Evolutionary conservation across 2,797 vertebrate species (phyloP).

Genomic region (Brachyrhaphis roseni): DNA sequence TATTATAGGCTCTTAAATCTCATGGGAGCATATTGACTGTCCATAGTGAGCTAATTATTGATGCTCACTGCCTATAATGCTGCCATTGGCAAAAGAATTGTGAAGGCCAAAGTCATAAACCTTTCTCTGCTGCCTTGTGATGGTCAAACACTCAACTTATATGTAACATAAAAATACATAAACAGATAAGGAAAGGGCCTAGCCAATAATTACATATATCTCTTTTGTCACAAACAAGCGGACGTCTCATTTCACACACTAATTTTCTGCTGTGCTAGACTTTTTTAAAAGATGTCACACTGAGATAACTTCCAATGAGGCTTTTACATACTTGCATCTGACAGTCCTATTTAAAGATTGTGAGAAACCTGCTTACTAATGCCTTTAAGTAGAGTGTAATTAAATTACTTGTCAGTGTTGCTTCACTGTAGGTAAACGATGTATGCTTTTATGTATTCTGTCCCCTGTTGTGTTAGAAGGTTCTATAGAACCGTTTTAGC

Average conservation of each 20-base stretch:
- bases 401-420: background rate
- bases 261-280: constrained; percentile 60
- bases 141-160: constrained; percentile 20
- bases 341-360: constrained; percentile 51
- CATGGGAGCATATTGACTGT: constrained; percentile 69
- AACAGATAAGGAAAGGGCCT: background rate
- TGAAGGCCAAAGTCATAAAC: constrained; percentile 58
- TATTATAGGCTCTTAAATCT: constrained; percentile 77
- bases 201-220: constrained; percentile 1
- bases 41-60: constrained; percentile 81
- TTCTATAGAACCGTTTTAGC: background rate
- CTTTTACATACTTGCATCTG: constrained; percentile 50
- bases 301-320: constrained; percentile 64
- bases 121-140: constrained; percentile 37
- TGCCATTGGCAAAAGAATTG: constrained; percentile 61
- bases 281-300: constrained; percentile 81
- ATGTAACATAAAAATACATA: background rate
- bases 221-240: constrained; percentile 7
- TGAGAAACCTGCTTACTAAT: constrained; percentile 18
- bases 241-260: constrained; percentile 77
- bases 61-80: constrained; percentile 77
- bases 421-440: background rate
- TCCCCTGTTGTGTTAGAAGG: background rate
- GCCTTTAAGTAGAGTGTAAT: constrained; percentile 4
- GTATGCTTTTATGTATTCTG: background rate